Evolutionary conservation across 2,888 invertebrate species (phyloP).

Genomic region (Petrolisthes cinctipes): DNA sequence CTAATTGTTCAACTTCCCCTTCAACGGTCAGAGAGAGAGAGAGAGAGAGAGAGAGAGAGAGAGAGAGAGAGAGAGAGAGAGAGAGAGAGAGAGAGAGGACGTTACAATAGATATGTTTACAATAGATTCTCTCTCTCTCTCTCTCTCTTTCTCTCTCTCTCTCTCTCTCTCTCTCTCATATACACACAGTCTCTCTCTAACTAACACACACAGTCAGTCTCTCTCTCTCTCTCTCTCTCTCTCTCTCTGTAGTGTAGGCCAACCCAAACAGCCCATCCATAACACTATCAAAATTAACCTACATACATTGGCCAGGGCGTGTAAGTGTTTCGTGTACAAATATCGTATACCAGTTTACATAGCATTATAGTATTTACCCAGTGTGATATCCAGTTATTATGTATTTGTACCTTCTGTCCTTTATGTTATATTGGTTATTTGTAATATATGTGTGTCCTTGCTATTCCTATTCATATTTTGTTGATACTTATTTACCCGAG

Average conservation of each 20-base stretch:
- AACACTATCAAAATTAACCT: background rate
- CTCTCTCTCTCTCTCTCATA: constrained; percentile 29
- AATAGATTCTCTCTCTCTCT: background rate
- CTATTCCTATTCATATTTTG: too few relatives aligned
- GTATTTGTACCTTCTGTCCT: background rate
- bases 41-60: constrained; percentile 23
- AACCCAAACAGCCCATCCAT: background rate
- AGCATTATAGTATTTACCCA: too few relatives aligned
- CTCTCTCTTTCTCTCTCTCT: background rate
- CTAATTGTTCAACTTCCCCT: background rate
- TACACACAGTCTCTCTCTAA: too few relatives aligned
- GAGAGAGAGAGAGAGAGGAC: background rate
- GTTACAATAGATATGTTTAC: background rate
- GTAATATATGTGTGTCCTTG: background rate
- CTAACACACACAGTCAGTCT: background rate
- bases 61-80: constrained; percentile 9
- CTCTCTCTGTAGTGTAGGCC: background rate
- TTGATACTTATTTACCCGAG: too few relatives aligned
- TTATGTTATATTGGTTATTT: background rate
- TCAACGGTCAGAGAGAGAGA: background rate
- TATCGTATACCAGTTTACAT: too few relatives aligned
- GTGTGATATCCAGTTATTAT: background rate
- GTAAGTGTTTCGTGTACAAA: too few relatives aligned
- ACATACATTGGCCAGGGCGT: too few relatives aligned
- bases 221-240: constrained; percentile 28